These are phyloP conservation scores for Macroramphosus scolopax DNA, from an alignment of 2,797 vertebrate genomes.

Conservation along the genomic window DNA sequence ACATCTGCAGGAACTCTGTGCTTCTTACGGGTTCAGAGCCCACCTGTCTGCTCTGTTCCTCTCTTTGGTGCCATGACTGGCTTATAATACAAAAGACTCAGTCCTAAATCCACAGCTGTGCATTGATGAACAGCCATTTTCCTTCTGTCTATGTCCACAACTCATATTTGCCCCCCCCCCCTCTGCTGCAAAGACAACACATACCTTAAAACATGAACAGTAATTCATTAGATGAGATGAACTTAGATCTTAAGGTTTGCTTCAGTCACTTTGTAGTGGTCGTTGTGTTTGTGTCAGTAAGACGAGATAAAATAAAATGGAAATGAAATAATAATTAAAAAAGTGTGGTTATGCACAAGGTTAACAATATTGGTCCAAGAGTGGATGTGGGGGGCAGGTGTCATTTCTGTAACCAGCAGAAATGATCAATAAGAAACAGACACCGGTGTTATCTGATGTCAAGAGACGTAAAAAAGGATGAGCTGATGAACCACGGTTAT, in stretches of 20 bases:
- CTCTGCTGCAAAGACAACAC: slow-evolving; percentile 55
- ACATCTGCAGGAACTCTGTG: slow-evolving; percentile 15
- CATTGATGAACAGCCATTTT: no score
- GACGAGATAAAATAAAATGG: slow-evolving; percentile 7
- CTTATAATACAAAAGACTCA: no score
- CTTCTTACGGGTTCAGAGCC: background rate
- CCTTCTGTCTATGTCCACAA: slow-evolving; percentile 21
- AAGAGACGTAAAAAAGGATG: background rate
- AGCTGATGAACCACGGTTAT: slow-evolving; percentile 13
- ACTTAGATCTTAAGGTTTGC: slow-evolving; percentile 23
- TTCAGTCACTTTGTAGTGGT: slow-evolving; percentile 41
- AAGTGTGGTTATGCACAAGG: slow-evolving; percentile 10
- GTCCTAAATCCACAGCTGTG: no score
- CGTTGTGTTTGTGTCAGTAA: background rate
- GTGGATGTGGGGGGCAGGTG: slow-evolving; percentile 22
- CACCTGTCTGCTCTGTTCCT: slow-evolving; percentile 9
- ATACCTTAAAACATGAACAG: slow-evolving; percentile 34
- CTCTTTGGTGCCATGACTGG: slow-evolving; percentile 63
- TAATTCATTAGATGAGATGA: slow-evolving; percentile 19
- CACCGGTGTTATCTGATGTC: slow-evolving; percentile 16
- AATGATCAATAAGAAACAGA: slow-evolving; percentile 43
- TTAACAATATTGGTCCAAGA: slow-evolving; percentile 59
- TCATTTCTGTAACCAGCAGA: slow-evolving; percentile 80
- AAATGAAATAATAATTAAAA: slow-evolving; percentile 28
- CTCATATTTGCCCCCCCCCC: slow-evolving; percentile 29